phyloP scores from a whole-genome alignment of 2,797 vertebrate genomes.

The Todus mexicanus region DNA sequence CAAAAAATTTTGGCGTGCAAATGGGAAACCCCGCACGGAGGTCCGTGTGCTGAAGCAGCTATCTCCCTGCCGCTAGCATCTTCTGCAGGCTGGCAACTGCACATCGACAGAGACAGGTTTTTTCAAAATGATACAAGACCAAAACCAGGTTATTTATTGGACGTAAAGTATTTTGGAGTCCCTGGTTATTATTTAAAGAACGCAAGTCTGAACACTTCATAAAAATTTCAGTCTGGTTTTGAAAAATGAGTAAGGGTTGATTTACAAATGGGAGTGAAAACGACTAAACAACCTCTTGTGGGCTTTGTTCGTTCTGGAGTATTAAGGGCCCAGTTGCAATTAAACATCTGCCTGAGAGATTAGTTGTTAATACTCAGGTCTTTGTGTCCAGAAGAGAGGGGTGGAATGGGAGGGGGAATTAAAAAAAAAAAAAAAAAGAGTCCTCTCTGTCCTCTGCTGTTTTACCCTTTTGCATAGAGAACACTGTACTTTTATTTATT shows the following conservation, averaged over 20 bases:
- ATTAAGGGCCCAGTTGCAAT: neutral
- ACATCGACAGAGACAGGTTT: neutral
- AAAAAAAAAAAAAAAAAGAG: neutral
- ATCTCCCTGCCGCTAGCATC: neutral
- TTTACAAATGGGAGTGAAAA: neutral
- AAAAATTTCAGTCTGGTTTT: neutral
- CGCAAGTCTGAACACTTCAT: rapidly evolving
- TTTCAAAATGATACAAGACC: neutral
- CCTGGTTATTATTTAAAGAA: neutral
- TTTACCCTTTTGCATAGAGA: neutral
- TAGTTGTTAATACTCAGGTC: neutral
- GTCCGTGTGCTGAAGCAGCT: neutral
- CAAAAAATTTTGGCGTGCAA: neutral
- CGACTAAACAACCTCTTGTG: neutral
- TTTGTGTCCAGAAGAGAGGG: neutral
- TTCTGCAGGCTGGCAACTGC: neutral
- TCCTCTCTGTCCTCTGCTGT: neutral
- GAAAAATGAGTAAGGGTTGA: neutral
- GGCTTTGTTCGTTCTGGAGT: neutral
- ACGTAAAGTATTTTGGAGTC: neutral
- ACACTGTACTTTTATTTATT: neutral
- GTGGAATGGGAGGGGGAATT: neutral
- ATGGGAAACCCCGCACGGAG: neutral
- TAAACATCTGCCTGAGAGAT: neutral
- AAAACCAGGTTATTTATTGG: neutral